Conservation (phyloP, 2,888 invertebrate species). For the Pristionchus japonicus region DNA sequence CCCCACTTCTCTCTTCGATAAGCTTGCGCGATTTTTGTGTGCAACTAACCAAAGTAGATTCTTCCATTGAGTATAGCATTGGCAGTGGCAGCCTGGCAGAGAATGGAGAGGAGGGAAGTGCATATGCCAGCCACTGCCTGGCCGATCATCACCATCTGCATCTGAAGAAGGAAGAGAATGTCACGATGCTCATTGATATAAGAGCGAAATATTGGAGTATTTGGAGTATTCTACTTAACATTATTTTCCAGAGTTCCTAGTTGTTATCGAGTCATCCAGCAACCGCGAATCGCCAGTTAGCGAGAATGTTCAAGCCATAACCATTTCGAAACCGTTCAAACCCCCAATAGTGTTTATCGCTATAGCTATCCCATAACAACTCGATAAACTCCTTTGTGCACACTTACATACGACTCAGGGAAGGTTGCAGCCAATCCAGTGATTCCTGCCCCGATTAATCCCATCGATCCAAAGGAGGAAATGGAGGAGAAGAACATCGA, state of each 20-base stretch:
- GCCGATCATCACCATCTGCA: constrained; percentile 62
- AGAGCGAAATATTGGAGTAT: too few relatives aligned
- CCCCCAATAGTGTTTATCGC: too few relatives aligned
- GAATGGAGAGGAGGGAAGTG: constrained; percentile 51
- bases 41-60: constrained; percentile 43
- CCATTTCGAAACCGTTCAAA: too few relatives aligned
- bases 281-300: too few relatives aligned
- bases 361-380: too few relatives aligned
- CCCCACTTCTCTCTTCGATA: too few relatives aligned
- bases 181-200: not conserved
- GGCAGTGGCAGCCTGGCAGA: constrained; percentile 56
- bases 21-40: too few relatives aligned
- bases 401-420: constrained; percentile 56
- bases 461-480: constrained; percentile 60
- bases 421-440: constrained; percentile 57
- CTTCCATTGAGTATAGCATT: constrained; percentile 59
- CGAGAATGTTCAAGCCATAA: too few relatives aligned
- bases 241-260: too few relatives aligned
- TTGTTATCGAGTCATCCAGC: too few relatives aligned
- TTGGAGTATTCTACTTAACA: too few relatives aligned
- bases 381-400: too few relatives aligned
- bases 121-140: constrained; percentile 60
- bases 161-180: constrained; percentile 50
- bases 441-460: constrained; percentile 62
- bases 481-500: constrained; percentile 55